Evolutionary conservation across 2,888 invertebrate species (phyloP).

Genomic region (Cremastobaeus sp.): DNA sequence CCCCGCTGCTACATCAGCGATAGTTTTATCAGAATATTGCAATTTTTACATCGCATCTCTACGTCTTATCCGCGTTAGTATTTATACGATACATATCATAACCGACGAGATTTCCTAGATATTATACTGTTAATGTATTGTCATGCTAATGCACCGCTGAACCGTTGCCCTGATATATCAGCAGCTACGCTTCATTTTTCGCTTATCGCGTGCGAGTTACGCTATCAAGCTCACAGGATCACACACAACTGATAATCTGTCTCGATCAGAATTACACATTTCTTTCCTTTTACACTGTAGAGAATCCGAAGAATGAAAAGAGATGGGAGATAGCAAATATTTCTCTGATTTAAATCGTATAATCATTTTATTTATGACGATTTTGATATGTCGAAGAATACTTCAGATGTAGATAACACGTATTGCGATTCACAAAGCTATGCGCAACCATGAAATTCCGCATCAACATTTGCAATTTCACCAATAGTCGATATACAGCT

Average conservation of each 20-base stretch:
- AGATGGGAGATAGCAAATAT: conserved; percentile 19
- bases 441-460: too few relatives aligned
- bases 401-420: not conserved
- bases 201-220: conserved; percentile 42
- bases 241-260: conserved; percentile 34
- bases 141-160: conserved; percentile 72
- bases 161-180: conserved; percentile 63
- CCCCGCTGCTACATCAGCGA: not conserved
- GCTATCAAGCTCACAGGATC: conserved; percentile 37
- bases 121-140: conserved; percentile 73
- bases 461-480: too few relatives aligned
- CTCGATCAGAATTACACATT: conserved; percentile 31
- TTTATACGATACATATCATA: conserved; percentile 49
- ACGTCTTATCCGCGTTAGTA: not conserved
- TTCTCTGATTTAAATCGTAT: conserved; percentile 23
- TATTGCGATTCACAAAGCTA: not conserved
- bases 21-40: conserved; percentile 5
- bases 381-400: conserved; percentile 9
- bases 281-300: conserved; percentile 20
- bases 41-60: not conserved
- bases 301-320: conserved; percentile 27
- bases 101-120: conserved; percentile 68
- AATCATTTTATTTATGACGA: conserved; percentile 40
- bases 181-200: conserved; percentile 48
- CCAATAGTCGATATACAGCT: too few relatives aligned